Evolutionary conservation across 2,888 invertebrate genomes (phyloP).

Genomic region (Pachydiplax longipennis): DNA sequence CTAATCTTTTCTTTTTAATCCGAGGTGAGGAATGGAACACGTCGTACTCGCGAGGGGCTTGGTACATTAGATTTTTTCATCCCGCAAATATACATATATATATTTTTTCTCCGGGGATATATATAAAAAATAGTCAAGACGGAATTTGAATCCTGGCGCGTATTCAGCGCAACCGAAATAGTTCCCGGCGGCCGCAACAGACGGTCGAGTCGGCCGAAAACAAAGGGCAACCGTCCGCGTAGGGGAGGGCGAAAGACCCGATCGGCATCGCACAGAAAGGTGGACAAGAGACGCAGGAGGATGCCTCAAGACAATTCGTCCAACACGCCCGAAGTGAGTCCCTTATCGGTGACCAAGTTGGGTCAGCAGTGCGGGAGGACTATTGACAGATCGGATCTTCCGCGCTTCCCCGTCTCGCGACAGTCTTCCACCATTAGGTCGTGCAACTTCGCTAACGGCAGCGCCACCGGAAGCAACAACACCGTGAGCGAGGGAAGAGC

Average conservation of each 20-base stretch:
- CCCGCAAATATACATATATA: too few relatives aligned
- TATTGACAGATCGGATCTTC: background rate
- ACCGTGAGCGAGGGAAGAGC: background rate
- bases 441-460: conserved; percentile 5
- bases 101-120: too few relatives aligned
- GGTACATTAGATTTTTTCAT: too few relatives aligned
- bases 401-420: background rate
- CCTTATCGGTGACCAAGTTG: background rate
- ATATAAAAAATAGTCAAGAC: too few relatives aligned
- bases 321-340: background rate
- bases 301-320: background rate
- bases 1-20: background rate
- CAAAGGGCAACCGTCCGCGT: background rate
- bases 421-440: background rate
- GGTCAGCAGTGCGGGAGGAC: background rate
- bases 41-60: background rate
- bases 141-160: too few relatives aligned
- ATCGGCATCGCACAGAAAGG: background rate
- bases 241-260: background rate
- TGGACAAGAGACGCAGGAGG: background rate
- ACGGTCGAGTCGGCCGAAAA: too few relatives aligned
- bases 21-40: background rate
- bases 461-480: background rate
- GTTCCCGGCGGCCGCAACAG: too few relatives aligned
- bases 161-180: too few relatives aligned